Evolutionary conservation across 1,140 invertebrate genomes (phyloP).

Genomic region (Saccostrea cuccullata): DNA sequence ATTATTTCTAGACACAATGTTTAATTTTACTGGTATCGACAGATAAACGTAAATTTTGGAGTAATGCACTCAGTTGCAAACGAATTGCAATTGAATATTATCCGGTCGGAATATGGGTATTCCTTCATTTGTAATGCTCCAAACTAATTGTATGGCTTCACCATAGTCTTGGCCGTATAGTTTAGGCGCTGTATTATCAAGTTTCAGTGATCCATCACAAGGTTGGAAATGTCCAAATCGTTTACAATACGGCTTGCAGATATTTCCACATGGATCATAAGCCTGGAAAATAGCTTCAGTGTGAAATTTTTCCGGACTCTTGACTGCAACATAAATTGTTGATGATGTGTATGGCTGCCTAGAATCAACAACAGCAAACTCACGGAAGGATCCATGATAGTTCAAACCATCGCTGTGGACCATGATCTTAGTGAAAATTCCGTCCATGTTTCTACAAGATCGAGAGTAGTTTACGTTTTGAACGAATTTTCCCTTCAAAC

Average conservation of each 20-base stretch:
- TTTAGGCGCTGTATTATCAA: slow-evolving; percentile 50
- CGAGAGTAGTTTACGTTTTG: slow-evolving; percentile 17
- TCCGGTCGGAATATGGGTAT: slow-evolving; percentile 47
- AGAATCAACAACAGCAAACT: slow-evolving; percentile 64
- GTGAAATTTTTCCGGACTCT: slow-evolving; percentile 56
- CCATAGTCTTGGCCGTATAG: slow-evolving; percentile 54
- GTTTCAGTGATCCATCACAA: slow-evolving; percentile 65
- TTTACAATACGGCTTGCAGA: slow-evolving; percentile 69
- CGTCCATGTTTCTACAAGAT: slow-evolving; percentile 51
- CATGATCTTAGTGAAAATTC: slow-evolving; percentile 54
- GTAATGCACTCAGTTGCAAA: slow-evolving; percentile 42
- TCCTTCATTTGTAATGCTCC: slow-evolving; percentile 43
- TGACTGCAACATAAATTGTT: slow-evolving; percentile 66
- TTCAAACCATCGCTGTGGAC: slow-evolving; percentile 63
- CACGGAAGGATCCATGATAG: slow-evolving; percentile 71
- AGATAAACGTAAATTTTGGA: slow-evolving; percentile 1
- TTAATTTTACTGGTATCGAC: neutral
- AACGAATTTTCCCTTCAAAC: slow-evolving; percentile 26
- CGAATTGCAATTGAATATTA: slow-evolving; percentile 51
- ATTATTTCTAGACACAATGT: neutral
- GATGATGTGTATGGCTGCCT: slow-evolving; percentile 62
- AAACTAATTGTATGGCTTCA: slow-evolving; percentile 49
- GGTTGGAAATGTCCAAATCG: slow-evolving; percentile 47
- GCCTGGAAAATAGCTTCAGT: slow-evolving; percentile 64
- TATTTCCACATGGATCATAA: slow-evolving; percentile 69